A percentile compares a stretch with the other conserved stretches of the same genome.
phyloP scores from a whole-genome alignment of 2,888 invertebrate genomes.

The Diaprepes abbreviatus region DNA sequence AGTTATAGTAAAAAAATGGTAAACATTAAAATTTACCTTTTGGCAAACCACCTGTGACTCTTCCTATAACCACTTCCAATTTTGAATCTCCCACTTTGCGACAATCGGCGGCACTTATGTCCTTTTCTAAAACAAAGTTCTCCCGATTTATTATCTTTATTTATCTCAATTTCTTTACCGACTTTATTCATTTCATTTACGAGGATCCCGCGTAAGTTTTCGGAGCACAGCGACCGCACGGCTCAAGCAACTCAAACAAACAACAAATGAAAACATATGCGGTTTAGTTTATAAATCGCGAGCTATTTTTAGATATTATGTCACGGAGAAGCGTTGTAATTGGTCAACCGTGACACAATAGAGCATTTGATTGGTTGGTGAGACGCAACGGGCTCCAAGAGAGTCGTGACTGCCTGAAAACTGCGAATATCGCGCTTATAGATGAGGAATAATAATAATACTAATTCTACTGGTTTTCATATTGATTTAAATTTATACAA shows the following conservation, averaged over 20 bases:
- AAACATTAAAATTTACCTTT: slow-evolving; percentile 38
- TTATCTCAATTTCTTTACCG: slow-evolving; percentile 10
- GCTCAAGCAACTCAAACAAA: slow-evolving; percentile 42
- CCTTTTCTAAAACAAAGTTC: slow-evolving; percentile 18
- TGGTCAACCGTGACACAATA: slow-evolving; percentile 44
- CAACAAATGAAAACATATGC: slow-evolving; percentile 47
- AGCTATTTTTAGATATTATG: slow-evolving; percentile 49
- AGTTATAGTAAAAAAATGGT: slow-evolving; percentile 1
- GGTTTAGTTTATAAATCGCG: slow-evolving; percentile 45
- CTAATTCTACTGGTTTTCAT: slow-evolving; percentile 40
- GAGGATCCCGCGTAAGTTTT: slow-evolving; percentile 29
- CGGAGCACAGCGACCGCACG: slow-evolving; percentile 39
- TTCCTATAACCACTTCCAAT: slow-evolving; percentile 26
- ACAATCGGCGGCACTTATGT: slow-evolving; percentile 28
- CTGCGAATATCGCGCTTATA: slow-evolving; percentile 40
- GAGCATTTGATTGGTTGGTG: slow-evolving; percentile 28
- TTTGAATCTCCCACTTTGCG: slow-evolving; percentile 16
- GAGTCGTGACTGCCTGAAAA: slow-evolving; percentile 39
- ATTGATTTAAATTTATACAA: slow-evolving; percentile 27
- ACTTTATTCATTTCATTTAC: slow-evolving; percentile 44
- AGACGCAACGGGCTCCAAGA: slow-evolving; percentile 11
- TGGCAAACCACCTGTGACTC: slow-evolving; percentile 40
- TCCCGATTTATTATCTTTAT: slow-evolving; percentile 25
- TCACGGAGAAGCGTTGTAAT: slow-evolving; percentile 30
- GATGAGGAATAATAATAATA: slow-evolving; percentile 33